Conservation (phyloP, 2,113 vertebrate genomes). For the Anguilla rostrata region DNA sequence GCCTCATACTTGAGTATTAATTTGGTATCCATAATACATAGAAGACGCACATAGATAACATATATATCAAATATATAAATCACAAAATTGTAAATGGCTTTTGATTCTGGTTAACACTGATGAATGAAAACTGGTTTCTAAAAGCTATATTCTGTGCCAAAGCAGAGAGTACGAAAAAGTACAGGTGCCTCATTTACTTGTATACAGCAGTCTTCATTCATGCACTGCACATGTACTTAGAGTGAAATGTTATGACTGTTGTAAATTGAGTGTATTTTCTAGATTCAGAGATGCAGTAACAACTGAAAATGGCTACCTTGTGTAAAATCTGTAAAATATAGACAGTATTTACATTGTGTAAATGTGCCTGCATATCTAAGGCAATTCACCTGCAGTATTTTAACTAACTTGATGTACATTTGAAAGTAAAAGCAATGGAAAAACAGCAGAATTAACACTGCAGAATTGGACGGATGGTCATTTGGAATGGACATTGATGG, state of each 20-base stretch:
- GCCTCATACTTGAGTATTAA: not conserved
- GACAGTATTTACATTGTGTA: not conserved
- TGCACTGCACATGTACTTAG: not conserved
- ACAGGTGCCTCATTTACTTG: constrained; percentile 7
- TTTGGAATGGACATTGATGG: not conserved
- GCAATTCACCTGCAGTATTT: not conserved
- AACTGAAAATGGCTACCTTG: not conserved
- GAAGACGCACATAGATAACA: not conserved
- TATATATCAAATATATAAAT: not conserved
- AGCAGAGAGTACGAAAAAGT: constrained; percentile 13
- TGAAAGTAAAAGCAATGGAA: not conserved
- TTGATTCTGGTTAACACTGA: constrained; percentile 9
- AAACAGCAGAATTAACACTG: not conserved
- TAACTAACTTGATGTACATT: not conserved
- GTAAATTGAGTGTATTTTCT: not conserved
- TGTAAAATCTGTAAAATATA: constrained; percentile 3
- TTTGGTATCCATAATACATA: not conserved
- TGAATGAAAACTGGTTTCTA: constrained; percentile 8
- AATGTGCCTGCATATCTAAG: not conserved
- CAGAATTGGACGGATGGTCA: not conserved
- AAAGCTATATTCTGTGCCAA: constrained; percentile 21
- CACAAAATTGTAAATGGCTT: not conserved
- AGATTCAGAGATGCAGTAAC: not conserved
- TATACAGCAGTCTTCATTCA: not conserved
- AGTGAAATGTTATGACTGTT: not conserved